Conservation (phyloP, 2,888 invertebrate species). For the Agrochola lota region DNA sequence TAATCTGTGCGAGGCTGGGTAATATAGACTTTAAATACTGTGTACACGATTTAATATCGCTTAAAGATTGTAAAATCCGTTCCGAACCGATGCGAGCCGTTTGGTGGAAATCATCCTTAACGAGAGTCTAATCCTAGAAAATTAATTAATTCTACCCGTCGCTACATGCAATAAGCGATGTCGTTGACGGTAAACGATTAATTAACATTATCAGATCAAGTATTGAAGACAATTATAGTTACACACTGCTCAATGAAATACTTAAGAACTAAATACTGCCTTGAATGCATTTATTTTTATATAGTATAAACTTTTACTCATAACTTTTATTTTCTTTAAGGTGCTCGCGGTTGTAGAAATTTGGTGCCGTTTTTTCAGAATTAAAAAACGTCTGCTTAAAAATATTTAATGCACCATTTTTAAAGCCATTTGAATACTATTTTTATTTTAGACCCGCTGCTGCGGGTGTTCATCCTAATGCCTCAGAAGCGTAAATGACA, state of each 20-base stretch:
- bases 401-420: not conserved
- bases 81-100: no score
- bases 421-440: constrained; percentile 18
- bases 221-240: constrained; percentile 14
- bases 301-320: constrained; percentile 35
- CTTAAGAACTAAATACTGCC: constrained; percentile 59
- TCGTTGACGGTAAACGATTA: constrained; percentile 11
- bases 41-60: no score
- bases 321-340: constrained; percentile 22
- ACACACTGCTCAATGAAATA: constrained; percentile 47
- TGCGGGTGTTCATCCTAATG: not conserved
- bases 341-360: constrained; percentile 5
- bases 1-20: no score
- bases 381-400: not conserved
- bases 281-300: constrained; percentile 65
- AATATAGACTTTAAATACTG: no score
- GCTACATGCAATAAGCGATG: not conserved
- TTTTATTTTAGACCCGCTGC: not conserved
- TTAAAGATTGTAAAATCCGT: no score
- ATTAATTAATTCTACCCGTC: not conserved
- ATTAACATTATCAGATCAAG: constrained; percentile 27
- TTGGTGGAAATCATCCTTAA: no score
- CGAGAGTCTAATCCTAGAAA: not conserved
- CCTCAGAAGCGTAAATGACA: constrained; percentile 43
- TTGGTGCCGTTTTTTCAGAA: not conserved